Conservation (phyloP, 2,797 vertebrate genomes). For the Sebastes hubbsi region DNA sequence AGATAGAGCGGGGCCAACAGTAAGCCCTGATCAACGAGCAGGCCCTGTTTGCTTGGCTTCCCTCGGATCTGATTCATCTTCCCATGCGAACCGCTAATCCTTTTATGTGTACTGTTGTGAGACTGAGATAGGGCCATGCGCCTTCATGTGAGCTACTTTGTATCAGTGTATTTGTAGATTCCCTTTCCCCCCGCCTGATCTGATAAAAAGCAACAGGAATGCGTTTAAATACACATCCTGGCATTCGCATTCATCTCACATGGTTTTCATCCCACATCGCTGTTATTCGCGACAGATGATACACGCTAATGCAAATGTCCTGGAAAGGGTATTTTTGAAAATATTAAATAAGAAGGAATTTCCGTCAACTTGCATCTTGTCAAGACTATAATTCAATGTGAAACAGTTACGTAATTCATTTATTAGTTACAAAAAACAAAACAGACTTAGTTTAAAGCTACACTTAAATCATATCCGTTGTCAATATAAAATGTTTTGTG, state of each 20-base stretch:
- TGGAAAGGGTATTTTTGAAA: background rate
- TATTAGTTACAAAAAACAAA: too few relatives aligned
- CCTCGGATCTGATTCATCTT: conserved; percentile 38
- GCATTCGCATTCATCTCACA: conserved; percentile 34
- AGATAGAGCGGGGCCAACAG: background rate
- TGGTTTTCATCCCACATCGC: background rate
- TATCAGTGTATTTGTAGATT: conserved; percentile 33
- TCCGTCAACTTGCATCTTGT: background rate
- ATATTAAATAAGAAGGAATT: background rate
- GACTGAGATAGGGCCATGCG: conserved; percentile 13
- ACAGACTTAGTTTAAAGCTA: background rate
- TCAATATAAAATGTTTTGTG: too few relatives aligned
- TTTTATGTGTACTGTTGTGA: conserved; percentile 40
- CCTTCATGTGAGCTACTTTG: conserved; percentile 48
- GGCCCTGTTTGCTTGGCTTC: conserved; percentile 22
- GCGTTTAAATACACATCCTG: background rate
- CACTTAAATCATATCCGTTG: background rate
- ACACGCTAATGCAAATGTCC: background rate
- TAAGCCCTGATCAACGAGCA: conserved; percentile 26
- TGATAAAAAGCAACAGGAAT: conserved; percentile 18
- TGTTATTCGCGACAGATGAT: background rate
- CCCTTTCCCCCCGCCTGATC: conserved; percentile 8
- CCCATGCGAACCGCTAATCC: conserved; percentile 36
- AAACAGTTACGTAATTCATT: background rate
- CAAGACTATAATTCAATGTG: background rate